Conservation (phyloP, 2,888 invertebrate species). For the Nesidiocoris tenuis region DNA sequence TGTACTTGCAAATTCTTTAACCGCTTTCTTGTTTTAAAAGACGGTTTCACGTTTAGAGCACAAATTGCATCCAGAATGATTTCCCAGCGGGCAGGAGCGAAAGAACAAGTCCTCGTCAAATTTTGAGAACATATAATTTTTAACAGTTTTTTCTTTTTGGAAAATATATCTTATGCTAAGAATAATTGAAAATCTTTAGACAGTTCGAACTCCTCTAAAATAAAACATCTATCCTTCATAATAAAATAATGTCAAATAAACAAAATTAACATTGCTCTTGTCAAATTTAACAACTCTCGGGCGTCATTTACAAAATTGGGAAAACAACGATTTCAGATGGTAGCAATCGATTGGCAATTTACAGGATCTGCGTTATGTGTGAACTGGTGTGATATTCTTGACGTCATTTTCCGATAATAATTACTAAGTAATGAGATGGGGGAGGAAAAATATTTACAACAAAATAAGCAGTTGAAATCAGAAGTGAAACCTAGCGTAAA, state of each 20-base stretch:
- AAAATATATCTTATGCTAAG: conserved; percentile 48
- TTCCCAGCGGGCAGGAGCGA: neutral
- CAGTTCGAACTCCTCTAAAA: conserved; percentile 48
- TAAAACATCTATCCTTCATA: conserved; percentile 48
- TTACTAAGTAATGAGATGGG: conserved; percentile 32
- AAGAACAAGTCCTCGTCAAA: conserved; percentile 12
- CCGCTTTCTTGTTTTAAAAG: too few species aligned
- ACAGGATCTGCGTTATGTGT: neutral
- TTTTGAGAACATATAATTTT: conserved; percentile 49
- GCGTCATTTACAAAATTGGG: conserved; percentile 42
- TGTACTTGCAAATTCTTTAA: too few species aligned
- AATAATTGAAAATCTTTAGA: conserved; percentile 48
- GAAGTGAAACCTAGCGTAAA: neutral
- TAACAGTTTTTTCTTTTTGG: conserved; percentile 48
- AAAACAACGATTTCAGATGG: conserved; percentile 34
- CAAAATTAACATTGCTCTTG: conserved; percentile 46
- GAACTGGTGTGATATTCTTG: neutral
- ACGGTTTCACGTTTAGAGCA: too few species aligned
- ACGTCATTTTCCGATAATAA: conserved; percentile 14
- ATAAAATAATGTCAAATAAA: conserved; percentile 47
- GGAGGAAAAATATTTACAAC: conserved; percentile 36
- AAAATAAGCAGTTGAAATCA: conserved; percentile 20
- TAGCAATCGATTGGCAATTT: conserved; percentile 12
- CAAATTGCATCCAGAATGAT: too few species aligned
- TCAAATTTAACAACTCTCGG: conserved; percentile 48